phyloP scores from a whole-genome alignment of 2,113 vertebrate species.

The Apodemus sylvaticus region DNA sequence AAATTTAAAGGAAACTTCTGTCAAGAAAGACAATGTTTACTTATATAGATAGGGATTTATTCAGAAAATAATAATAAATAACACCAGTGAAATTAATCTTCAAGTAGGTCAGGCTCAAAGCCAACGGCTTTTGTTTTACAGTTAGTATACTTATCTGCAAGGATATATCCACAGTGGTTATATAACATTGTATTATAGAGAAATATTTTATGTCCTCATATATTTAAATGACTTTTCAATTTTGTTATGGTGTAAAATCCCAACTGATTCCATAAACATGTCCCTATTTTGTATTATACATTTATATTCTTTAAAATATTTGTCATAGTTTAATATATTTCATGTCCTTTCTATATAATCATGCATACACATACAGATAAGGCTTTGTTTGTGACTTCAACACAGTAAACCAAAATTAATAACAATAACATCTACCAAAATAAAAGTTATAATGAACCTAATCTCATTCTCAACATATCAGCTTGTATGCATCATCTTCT shows the following conservation, averaged over 20 bases:
- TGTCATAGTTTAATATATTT: not conserved
- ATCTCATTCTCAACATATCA: not conserved
- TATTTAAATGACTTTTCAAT: not conserved
- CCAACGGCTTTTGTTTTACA: not conserved
- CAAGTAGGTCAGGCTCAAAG: not conserved
- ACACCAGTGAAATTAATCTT: not conserved
- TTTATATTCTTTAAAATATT: not conserved
- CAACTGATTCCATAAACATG: not conserved
- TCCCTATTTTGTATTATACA: not conserved
- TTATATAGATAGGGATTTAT: not conserved
- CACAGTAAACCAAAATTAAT: not conserved
- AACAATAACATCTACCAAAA: no score
- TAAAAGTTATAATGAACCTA: no score
- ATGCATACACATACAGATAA: not conserved
- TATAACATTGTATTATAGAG: not conserved
- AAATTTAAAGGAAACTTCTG: not conserved
- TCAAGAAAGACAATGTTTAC: not conserved
- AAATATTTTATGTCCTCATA: not conserved
- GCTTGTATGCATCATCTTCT: not conserved
- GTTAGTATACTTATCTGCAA: rapidly evolving
- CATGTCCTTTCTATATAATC: no score
- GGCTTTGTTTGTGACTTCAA: not conserved
- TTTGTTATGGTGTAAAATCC: not conserved
- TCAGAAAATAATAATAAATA: constrained; percentile 5
- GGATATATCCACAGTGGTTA: not conserved